These are phyloP conservation scores for Prionace glauca DNA, from an alignment of 2,797 vertebrate species.

Conservation along the genomic window DNA sequence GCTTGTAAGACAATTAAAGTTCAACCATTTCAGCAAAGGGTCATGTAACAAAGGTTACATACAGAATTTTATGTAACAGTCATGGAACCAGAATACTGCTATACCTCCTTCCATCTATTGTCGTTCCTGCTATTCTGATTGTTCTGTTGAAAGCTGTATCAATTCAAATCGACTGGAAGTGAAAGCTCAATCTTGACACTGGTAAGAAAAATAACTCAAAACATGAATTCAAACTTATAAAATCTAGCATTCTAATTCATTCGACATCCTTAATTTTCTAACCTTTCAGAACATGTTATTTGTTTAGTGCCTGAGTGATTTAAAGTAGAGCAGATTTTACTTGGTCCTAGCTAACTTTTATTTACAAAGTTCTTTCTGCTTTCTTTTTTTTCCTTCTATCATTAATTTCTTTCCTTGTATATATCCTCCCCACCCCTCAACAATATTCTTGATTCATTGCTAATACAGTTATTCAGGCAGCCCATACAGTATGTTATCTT, in stretches of 20 bases:
- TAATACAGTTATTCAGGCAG: background rate
- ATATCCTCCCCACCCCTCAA: background rate
- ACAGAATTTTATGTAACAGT: background rate
- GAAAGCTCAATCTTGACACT: background rate
- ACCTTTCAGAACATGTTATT: background rate
- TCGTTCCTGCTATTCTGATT: background rate
- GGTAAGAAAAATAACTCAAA: conserved; percentile 4
- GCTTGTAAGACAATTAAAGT: too few species aligned
- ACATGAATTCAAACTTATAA: background rate
- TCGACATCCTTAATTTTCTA: background rate
- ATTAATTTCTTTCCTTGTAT: background rate
- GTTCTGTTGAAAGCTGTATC: background rate
- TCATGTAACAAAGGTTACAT: too few species aligned
- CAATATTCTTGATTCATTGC: background rate
- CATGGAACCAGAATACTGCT: background rate
- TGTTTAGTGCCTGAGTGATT: background rate
- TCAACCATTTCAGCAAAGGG: too few species aligned
- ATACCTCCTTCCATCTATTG: background rate
- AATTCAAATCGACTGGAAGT: background rate
- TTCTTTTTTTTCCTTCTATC: too few species aligned
- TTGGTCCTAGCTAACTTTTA: background rate
- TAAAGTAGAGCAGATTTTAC: background rate
- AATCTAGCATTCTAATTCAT: background rate
- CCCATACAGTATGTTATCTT: background rate
- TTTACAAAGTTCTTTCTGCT: background rate